Conservation (phyloP, 2,113 vertebrate genomes). For the rat (Rattus norvegicus) region DNA sequence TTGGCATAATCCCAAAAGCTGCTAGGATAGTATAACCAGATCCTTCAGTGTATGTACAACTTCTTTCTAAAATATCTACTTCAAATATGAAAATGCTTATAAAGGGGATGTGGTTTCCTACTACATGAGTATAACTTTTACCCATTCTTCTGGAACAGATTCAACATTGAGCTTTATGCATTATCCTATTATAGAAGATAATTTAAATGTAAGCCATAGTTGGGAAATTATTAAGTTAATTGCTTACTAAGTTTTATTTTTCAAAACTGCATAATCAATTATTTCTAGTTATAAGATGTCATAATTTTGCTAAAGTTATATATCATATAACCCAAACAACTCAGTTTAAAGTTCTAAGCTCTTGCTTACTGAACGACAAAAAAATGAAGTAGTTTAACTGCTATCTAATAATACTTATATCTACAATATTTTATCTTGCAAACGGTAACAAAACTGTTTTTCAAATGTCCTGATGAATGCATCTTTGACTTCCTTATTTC, state of each 20-base stretch:
- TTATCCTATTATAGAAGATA: neutral
- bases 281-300: neutral
- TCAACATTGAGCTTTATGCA: neutral
- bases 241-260: neutral
- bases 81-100: neutral
- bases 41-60: neutral
- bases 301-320: neutral
- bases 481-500: slow-evolving; percentile 72
- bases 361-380: neutral
- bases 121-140: neutral
- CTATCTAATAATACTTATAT: neutral
- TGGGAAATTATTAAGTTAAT: neutral
- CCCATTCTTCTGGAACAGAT: no score
- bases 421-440: neutral
- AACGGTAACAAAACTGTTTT: neutral
- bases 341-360: neutral
- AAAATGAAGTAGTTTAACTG: neutral
- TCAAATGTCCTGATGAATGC: slow-evolving; percentile 22
- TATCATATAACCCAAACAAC: neutral
- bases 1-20: neutral
- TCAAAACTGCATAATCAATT: neutral
- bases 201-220: neutral
- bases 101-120: neutral
- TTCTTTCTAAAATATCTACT: neutral
- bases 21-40: neutral